Percentiles rank a stretch among this genome's conserved stretches.
Evolutionary conservation across 2,888 invertebrate genomes (phyloP).

Genomic region (Cephus runcator): DNA sequence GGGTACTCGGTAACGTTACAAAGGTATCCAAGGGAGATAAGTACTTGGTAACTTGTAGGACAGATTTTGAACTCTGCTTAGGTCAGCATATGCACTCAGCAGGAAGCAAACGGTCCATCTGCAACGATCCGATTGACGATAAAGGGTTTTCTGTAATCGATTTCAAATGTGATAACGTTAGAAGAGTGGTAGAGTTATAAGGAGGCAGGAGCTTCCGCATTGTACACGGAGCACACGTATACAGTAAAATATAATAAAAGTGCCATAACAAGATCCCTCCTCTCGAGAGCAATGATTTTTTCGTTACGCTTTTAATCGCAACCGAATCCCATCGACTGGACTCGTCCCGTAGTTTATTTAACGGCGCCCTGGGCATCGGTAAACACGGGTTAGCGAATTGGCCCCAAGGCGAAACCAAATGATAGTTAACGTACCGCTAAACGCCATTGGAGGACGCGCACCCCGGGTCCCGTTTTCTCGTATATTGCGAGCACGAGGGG

Average conservation of each 20-base stretch:
- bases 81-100: constrained; percentile 60
- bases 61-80: constrained; percentile 58
- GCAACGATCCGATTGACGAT: constrained; percentile 51
- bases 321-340: constrained; percentile 30
- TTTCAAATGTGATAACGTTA: constrained; percentile 47
- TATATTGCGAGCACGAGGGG: constrained; percentile 56
- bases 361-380: constrained; percentile 63
- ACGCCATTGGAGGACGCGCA: constrained; percentile 60
- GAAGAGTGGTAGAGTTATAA: constrained; percentile 15
- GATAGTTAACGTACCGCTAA: constrained; percentile 65
- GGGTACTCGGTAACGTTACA: constrained; percentile 56
- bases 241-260: neutral
- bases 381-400: constrained; percentile 66
- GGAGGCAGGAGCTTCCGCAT: constrained; percentile 8
- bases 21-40: constrained; percentile 65
- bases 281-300: constrained; percentile 14
- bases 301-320: constrained; percentile 44
- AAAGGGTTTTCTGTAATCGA: constrained; percentile 50
- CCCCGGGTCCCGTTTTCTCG: constrained; percentile 27
- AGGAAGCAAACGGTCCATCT: constrained; percentile 52
- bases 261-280: neutral
- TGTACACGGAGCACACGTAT: neutral
- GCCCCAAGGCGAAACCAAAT: constrained; percentile 61
- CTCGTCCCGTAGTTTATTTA: constrained; percentile 61
- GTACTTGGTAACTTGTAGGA: constrained; percentile 53